phyloP scores from a whole-genome alignment of 2,113 vertebrate genomes.

The Cyanoderma ruficeps region DNA sequence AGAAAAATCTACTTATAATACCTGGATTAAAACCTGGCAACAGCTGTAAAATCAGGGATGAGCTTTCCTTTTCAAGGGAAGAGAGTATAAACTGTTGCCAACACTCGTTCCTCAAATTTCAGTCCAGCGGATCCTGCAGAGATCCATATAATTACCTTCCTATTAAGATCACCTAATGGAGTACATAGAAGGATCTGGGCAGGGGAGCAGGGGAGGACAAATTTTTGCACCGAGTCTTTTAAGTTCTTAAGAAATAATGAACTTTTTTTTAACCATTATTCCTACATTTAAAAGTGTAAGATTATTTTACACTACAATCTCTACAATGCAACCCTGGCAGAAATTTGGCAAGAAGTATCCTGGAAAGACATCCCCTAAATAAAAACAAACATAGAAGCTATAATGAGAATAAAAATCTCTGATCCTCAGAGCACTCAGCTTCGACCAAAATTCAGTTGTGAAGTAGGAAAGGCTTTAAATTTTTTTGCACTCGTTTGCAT shows the following conservation, averaged over 20 bases:
- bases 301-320: not conserved
- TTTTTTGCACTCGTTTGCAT: not conserved
- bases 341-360: not conserved
- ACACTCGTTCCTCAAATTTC: not conserved
- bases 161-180: not conserved
- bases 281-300: not conserved
- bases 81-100: not conserved
- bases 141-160: not conserved
- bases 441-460: not conserved
- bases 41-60: not conserved
- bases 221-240: not conserved
- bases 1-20: not conserved
- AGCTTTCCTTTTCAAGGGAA: not conserved
- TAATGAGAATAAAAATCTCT: not conserved
- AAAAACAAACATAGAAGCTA: not conserved
- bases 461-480: not conserved
- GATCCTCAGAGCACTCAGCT: not conserved
- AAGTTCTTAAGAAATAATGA: not conserved
- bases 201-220: not conserved
- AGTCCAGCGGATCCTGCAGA: not conserved
- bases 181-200: not conserved
- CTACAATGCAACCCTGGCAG: not conserved
- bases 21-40: not conserved
- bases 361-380: not conserved
- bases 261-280: not conserved